These are phyloP conservation scores for Atlantisia rogersi DNA, from an alignment of 2,113 vertebrate species.

Conservation along the genomic window DNA sequence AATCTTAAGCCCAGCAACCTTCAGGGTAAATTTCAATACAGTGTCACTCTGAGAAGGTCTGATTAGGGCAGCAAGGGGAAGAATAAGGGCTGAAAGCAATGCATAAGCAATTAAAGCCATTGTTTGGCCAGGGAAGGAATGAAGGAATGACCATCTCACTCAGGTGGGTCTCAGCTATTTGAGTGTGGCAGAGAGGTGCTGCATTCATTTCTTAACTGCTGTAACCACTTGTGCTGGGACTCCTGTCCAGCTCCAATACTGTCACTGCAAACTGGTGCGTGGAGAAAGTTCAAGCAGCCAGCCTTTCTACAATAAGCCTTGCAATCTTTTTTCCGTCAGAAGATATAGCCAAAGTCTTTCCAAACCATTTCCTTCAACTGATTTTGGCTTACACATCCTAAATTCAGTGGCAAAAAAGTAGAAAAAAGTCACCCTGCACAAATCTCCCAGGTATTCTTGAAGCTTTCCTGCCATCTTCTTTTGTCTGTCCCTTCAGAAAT, in stretches of 20 bases:
- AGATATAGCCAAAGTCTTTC: background rate
- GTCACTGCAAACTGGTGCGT: background rate
- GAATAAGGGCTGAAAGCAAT: background rate
- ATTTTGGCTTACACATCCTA: background rate
- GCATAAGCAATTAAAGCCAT: background rate
- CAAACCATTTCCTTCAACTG: background rate
- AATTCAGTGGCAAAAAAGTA: background rate
- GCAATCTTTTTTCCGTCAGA: background rate
- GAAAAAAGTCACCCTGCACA: background rate
- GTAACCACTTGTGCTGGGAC: background rate
- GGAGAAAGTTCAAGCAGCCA: background rate
- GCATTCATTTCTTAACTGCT: background rate
- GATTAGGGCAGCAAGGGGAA: background rate
- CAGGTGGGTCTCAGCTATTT: background rate
- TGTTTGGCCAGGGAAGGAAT: background rate
- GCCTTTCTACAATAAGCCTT: background rate
- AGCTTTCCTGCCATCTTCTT: background rate
- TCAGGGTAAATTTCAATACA: background rate
- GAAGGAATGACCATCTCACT: background rate
- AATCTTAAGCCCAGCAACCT: background rate
- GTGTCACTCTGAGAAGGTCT: background rate
- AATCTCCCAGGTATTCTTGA: background rate
- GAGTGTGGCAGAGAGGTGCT: background rate
- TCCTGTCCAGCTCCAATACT: background rate
- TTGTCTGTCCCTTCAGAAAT: background rate